A percentile compares a stretch with the other conserved stretches of the same genome.
These are phyloP conservation scores for Aleiodes testaceus DNA, from an alignment of 2,888 invertebrate genomes.

Conservation along the genomic window DNA sequence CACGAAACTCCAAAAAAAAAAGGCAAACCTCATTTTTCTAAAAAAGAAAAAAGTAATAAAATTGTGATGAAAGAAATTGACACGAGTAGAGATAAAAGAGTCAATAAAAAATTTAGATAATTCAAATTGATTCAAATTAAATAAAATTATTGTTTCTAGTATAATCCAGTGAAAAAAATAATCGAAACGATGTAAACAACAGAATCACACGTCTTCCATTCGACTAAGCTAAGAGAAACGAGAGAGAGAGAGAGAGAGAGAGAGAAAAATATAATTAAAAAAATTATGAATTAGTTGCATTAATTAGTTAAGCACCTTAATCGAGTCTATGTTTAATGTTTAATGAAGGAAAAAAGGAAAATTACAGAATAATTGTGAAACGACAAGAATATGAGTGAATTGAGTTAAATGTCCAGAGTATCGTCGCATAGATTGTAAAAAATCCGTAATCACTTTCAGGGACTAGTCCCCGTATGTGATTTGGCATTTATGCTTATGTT, in stretches of 20 bases:
- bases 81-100: slow-evolving; percentile 32
- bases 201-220: slow-evolving; percentile 70
- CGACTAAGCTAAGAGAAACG: slow-evolving; percentile 29
- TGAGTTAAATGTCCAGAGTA: slow-evolving; percentile 23
- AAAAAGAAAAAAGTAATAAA: not conserved
- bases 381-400: slow-evolving; percentile 36
- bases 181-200: slow-evolving; percentile 60
- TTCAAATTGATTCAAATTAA: slow-evolving; percentile 7
- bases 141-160: slow-evolving; percentile 47
- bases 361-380: slow-evolving; percentile 37
- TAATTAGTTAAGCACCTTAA: slow-evolving; percentile 17
- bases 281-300: slow-evolving; percentile 8
- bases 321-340: slow-evolving; percentile 39
- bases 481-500: slow-evolving; percentile 56
- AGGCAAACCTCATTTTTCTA: slow-evolving; percentile 23
- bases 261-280: not conserved
- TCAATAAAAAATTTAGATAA: slow-evolving; percentile 41
- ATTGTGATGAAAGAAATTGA: slow-evolving; percentile 30
- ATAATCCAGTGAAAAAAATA: slow-evolving; percentile 54
- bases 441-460: slow-evolving; percentile 34
- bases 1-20: not conserved
- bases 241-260: not conserved
- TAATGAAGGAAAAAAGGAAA: slow-evolving; percentile 19
- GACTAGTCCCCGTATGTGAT: slow-evolving; percentile 7
- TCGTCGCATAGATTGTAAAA: slow-evolving; percentile 40